phyloP scores from a whole-genome alignment of 2,888 invertebrate species.

The Abscondita cerata region DNA sequence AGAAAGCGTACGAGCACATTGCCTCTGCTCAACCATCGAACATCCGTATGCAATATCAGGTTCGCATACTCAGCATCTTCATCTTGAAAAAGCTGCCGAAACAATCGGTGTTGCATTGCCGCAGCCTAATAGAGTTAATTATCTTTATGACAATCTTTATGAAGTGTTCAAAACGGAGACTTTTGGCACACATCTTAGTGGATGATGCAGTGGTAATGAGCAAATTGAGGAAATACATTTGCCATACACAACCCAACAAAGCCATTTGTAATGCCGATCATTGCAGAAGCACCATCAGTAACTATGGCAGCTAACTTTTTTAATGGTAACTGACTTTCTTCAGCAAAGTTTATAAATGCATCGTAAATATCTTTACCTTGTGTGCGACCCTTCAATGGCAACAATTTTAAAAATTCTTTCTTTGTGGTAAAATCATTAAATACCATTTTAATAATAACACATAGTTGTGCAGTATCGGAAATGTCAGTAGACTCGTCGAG shows the following conservation, averaged over 20 bases:
- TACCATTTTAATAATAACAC: slow-evolving; percentile 35
- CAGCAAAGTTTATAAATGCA: slow-evolving; percentile 31
- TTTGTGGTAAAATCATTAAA: slow-evolving; percentile 34
- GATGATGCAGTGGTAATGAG: slow-evolving; percentile 32
- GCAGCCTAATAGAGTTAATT: slow-evolving; percentile 28
- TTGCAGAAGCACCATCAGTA: slow-evolving; percentile 37
- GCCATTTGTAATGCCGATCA: too few species aligned
- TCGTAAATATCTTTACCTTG: slow-evolving; percentile 36
- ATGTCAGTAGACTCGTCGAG: slow-evolving; percentile 34
- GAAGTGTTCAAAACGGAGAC: slow-evolving; percentile 21
- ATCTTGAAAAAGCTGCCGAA: slow-evolving; percentile 28
- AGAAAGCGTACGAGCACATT: background rate
- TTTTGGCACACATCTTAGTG: slow-evolving; percentile 26
- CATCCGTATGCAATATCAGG: slow-evolving; percentile 1
- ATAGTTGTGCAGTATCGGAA: slow-evolving; percentile 31
- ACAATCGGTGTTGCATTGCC: slow-evolving; percentile 31
- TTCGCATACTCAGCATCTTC: slow-evolving; percentile 35
- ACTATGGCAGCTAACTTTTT: slow-evolving; percentile 39
- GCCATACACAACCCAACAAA: slow-evolving; percentile 35
- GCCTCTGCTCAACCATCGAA: background rate
- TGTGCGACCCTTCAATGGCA: slow-evolving; percentile 33
- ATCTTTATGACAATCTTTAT: too few species aligned
- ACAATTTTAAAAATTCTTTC: slow-evolving; percentile 36
- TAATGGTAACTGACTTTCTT: slow-evolving; percentile 26
- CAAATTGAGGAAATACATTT: slow-evolving; percentile 32